These are phyloP conservation scores for Quadriops clusia DNA, from an alignment of 2,888 invertebrate species.

Conservation along the genomic window DNA sequence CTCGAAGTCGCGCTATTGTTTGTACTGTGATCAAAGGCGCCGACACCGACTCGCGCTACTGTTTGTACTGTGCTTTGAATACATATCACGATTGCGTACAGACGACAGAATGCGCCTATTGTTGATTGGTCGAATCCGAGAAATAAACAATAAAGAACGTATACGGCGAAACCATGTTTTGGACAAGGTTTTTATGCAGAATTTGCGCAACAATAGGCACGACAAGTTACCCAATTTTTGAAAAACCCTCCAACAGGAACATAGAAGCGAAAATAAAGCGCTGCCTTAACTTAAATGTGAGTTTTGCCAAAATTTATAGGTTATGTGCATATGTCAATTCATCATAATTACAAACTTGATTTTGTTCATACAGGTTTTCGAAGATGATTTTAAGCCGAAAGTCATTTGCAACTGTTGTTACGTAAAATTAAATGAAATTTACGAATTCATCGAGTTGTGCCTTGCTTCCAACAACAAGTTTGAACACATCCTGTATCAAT, in stretches of 20 bases:
- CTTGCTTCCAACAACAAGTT: conserved; percentile 31
- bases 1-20: no score
- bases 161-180: background rate
- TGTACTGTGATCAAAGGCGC: no score
- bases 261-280: conserved; percentile 32
- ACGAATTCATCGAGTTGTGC: conserved; percentile 29
- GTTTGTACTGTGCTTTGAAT: no score
- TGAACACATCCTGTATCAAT: conserved; percentile 25
- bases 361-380: conserved; percentile 24
- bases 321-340: no score
- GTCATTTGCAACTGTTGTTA: conserved; percentile 32
- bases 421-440: conserved; percentile 31
- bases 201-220: conserved; percentile 30
- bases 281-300: conserved; percentile 31
- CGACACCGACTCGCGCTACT: no score
- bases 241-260: conserved; percentile 22
- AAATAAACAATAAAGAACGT: no score
- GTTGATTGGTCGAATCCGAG: no score
- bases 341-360: conserved; percentile 7
- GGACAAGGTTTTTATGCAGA: conserved; percentile 21
- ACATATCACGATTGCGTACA: no score
- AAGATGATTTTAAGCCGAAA: conserved; percentile 33
- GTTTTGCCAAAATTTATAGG: conserved; percentile 12
- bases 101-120: no score
- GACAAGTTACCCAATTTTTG: conserved; percentile 28